phyloP scores from a whole-genome alignment of 2,888 invertebrate species.

The Meliscaeva auricollis region DNA sequence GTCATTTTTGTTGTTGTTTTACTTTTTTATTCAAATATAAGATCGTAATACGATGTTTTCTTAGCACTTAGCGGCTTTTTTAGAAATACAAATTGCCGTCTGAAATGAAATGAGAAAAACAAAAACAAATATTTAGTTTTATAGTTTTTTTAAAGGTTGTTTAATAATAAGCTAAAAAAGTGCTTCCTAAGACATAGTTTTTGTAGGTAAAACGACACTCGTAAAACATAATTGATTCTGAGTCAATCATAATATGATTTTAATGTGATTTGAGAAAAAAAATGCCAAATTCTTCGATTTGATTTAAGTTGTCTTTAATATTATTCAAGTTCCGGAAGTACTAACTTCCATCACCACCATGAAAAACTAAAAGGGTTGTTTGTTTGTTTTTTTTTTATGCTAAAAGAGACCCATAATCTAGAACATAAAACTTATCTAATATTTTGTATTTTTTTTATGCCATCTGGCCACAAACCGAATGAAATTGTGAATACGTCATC shows the following conservation, averaged over 20 bases:
- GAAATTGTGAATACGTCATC: not conserved
- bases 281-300: too few species aligned
- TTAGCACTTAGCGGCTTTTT: conserved; percentile 7
- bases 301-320: too few species aligned
- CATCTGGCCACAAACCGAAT: conserved; percentile 10
- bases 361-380: not conserved
- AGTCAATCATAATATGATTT: too few species aligned
- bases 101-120: conserved; percentile 37
- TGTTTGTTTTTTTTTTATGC: not conserved
- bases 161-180: too few species aligned
- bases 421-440: not conserved
- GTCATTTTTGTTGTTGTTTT: conserved; percentile 48
- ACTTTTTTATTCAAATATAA: not conserved
- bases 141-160: too few species aligned
- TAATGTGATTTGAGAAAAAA: too few species aligned
- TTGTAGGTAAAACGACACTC: too few species aligned
- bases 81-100: conserved; percentile 17
- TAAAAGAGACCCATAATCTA: too few species aligned
- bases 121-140: not conserved
- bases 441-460: not conserved
- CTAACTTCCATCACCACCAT: too few species aligned
- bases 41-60: not conserved
- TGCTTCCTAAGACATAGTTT: too few species aligned
- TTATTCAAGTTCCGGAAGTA: not conserved
- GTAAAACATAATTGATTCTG: too few species aligned